phyloP scores from a whole-genome alignment of 2,888 invertebrate genomes.

The Piscicola geometra region DNA sequence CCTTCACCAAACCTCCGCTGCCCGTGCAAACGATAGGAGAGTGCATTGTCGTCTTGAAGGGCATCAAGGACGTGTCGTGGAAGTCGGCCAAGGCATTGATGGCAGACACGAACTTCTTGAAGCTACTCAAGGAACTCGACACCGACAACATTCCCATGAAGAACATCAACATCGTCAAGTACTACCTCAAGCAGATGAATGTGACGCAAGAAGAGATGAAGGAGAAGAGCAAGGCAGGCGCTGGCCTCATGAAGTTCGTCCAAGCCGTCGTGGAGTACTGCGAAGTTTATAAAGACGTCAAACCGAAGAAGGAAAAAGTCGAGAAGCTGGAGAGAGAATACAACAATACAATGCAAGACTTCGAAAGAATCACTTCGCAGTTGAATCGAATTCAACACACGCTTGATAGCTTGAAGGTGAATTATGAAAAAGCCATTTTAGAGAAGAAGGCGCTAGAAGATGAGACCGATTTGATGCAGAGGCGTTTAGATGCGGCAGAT shows the following conservation, averaged over 20 bases:
- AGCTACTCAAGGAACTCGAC: slow-evolving; percentile 77
- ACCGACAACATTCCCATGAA: slow-evolving; percentile 57
- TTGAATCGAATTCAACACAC: slow-evolving; percentile 69
- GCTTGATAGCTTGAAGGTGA: slow-evolving; percentile 66
- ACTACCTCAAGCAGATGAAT: slow-evolving; percentile 55
- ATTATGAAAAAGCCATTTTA: slow-evolving; percentile 73
- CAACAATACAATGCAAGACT: slow-evolving; percentile 58
- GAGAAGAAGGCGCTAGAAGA: slow-evolving; percentile 68
- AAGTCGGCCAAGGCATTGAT: slow-evolving; percentile 85
- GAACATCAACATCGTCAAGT: slow-evolving; percentile 41
- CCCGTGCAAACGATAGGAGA: slow-evolving; percentile 86
- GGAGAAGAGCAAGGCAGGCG: slow-evolving; percentile 76
- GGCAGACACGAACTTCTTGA: slow-evolving; percentile 80
- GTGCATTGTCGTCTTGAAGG: slow-evolving; percentile 78
- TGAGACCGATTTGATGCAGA: slow-evolving; percentile 75
- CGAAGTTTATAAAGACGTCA: slow-evolving; percentile 73
- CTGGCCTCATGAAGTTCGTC: slow-evolving; percentile 77
- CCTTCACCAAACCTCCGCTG: slow-evolving; percentile 84
- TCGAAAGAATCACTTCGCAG: slow-evolving; percentile 72
- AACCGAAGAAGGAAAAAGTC: slow-evolving; percentile 64
- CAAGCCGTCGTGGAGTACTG: slow-evolving; percentile 81
- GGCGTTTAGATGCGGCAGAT: slow-evolving; percentile 75
- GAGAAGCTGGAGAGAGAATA: slow-evolving; percentile 70
- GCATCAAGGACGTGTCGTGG: slow-evolving; percentile 80
- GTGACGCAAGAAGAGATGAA: slow-evolving; percentile 72